A percentile compares a stretch with the other conserved stretches of the same genome.
phyloP scores from a whole-genome alignment of 2,888 invertebrate genomes.

The Hirtodrosophila confusa region DNA sequence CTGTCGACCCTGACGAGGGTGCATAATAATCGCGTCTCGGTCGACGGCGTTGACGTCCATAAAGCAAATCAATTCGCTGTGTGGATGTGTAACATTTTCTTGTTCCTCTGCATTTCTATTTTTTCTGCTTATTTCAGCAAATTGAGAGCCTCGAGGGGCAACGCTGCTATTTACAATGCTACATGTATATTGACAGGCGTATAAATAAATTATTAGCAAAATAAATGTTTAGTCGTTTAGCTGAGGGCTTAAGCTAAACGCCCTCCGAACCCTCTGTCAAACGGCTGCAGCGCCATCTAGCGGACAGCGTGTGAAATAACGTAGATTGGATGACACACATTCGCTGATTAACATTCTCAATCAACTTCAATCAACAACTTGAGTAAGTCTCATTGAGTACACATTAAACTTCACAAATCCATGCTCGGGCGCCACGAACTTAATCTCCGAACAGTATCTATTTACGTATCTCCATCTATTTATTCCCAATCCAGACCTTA shows the following conservation, averaged over 20 bases:
- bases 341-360: slow-evolving; percentile 33
- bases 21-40: slow-evolving; percentile 73
- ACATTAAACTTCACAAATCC: too few relatives aligned
- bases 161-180: slow-evolving; percentile 50
- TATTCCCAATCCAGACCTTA: too few relatives aligned
- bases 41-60: slow-evolving; percentile 68
- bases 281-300: slow-evolving; percentile 34
- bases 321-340: slow-evolving; percentile 36
- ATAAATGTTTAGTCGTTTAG: slow-evolving; percentile 78
- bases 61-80: slow-evolving; percentile 74
- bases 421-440: not conserved
- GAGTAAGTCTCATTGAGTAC: not conserved
- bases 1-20: slow-evolving; percentile 47
- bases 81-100: slow-evolving; percentile 27
- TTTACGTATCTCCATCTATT: too few relatives aligned
- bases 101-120: slow-evolving; percentile 21
- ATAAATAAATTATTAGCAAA: slow-evolving; percentile 80
- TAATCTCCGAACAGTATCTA: too few relatives aligned
- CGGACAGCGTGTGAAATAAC: slow-evolving; percentile 11
- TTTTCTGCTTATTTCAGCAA: slow-evolving; percentile 77
- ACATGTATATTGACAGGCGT: slow-evolving; percentile 73
- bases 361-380: slow-evolving; percentile 25
- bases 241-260: slow-evolving; percentile 17
- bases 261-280: not conserved
- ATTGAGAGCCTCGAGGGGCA: slow-evolving; percentile 65